Evolutionary conservation across 2,113 vertebrate species (phyloP).

Genomic region (Xiphophorus hellerii): DNA sequence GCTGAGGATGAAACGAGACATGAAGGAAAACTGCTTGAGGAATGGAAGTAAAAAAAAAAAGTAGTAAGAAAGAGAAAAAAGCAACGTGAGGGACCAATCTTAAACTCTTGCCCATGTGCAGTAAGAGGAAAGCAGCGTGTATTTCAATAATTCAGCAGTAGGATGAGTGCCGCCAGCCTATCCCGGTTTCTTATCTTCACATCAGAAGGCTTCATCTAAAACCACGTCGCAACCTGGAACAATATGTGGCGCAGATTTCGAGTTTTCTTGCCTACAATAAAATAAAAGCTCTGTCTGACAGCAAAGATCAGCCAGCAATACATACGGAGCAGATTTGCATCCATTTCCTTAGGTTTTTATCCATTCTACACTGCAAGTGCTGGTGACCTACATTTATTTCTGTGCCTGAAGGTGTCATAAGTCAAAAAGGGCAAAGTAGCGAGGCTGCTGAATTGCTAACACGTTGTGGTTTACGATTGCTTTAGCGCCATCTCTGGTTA

Average conservation of each 20-base stretch:
- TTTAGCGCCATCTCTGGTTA: background rate
- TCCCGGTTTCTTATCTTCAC: conserved; percentile 18
- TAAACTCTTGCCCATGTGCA: conserved; percentile 45
- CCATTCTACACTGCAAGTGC: background rate
- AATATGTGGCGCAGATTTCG: conserved; percentile 30
- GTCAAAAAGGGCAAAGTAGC: background rate
- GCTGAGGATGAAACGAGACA: conserved; percentile 22
- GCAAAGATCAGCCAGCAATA: too few relatives aligned
- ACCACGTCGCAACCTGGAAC: conserved; percentile 38
- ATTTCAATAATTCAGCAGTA: conserved; percentile 73
- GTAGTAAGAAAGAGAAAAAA: background rate
- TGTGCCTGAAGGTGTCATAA: conserved; percentile 1
- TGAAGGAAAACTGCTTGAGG: conserved; percentile 19
- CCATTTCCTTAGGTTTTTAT: background rate
- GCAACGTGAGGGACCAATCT: conserved; percentile 28
- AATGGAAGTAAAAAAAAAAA: background rate
- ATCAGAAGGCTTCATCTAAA: conserved; percentile 61
- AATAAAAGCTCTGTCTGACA: too few relatives aligned
- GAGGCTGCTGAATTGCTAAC: background rate
- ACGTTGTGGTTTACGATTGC: background rate
- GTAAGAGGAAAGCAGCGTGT: conserved; percentile 50
- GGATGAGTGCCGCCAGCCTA: conserved; percentile 55
- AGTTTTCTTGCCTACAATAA: too few relatives aligned
- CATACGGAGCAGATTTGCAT: background rate
- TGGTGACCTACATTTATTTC: conserved; percentile 42